Evolutionary conservation across 2,888 invertebrate species (phyloP), one percentile per base, ranked within the genome.

Genomic region (Pollenia amentaria): DNA sequence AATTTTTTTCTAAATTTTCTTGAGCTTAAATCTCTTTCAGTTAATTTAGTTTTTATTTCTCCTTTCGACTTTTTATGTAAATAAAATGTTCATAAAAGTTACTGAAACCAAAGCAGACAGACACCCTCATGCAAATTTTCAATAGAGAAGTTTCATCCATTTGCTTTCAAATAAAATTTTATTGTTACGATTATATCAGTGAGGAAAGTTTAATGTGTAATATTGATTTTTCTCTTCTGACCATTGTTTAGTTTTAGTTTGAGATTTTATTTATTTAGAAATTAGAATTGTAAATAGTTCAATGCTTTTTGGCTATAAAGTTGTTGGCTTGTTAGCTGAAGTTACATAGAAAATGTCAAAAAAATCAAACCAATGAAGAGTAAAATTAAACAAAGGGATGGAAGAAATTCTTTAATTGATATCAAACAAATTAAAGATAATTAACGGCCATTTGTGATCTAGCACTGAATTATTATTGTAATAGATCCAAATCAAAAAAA

Each of bases 121-220:
- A 79, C 60, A 51, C 69, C 60, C n/a, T 38, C 65, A 67, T 29
- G 29, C 60, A 70, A 38, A 51, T 78, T 18, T 48, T 57, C 69
- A 60, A 51, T 62, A 40, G 62, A 70, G 12, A n/a, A 44, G 18
- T 67, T 69, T 40, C 16, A 18, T 18, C 48, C n/a, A 48, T 57
- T 29, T 57, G 40, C 2, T n/a, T 42, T 70, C 8, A 62, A 79
- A 75, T 70, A 18, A 70, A 53, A 51, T 62, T 79, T 70, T 79
- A 79, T 79, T 70, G 42, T 29, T 70, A 21, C 48, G 42, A 70
- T 79, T 62, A 78, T 78, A 70, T 62, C 7, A 44, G 16, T 60
- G 70, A 44, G 18, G n/a, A 62, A 51, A 44, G 51, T 51, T 4
- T 21, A 21, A 51, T 60, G 55, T 29, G 21, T 14, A 57, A 62